phyloP scores from a whole-genome alignment of 2,888 invertebrate genomes.

The Falcaria lacertinaria region DNA sequence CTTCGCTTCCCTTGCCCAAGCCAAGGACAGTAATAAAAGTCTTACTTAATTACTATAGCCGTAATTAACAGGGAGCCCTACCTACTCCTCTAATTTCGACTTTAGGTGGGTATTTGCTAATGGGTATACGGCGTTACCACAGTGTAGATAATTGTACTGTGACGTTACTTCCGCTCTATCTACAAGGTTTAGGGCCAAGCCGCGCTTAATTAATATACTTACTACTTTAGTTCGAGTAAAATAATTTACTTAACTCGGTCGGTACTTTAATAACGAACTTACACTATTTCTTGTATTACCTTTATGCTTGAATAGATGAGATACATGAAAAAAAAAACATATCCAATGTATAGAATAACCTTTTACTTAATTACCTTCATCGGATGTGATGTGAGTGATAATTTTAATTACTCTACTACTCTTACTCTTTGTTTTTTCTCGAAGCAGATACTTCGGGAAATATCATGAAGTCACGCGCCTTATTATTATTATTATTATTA shows the following conservation, averaged over 20 bases:
- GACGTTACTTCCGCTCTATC: not conserved
- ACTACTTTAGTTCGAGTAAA: not conserved
- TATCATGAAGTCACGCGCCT: too few relatives aligned
- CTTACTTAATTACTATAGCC: conserved; percentile 53
- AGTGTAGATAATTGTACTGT: too few relatives aligned
- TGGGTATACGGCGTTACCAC: too few relatives aligned
- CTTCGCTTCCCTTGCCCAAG: conserved; percentile 56
- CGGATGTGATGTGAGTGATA: not conserved
- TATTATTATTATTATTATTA: too few relatives aligned
- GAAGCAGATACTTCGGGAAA: too few relatives aligned
- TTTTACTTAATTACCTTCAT: not conserved
- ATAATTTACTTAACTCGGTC: not conserved
- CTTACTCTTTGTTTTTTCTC: too few relatives aligned
- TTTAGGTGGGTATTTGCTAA: conserved; percentile 10
- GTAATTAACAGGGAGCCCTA: conserved; percentile 46
- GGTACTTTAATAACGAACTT: not conserved
- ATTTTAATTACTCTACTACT: too few relatives aligned
- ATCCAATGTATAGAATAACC: too few relatives aligned
- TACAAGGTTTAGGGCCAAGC: not conserved
- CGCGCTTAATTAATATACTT: not conserved
- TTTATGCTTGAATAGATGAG: not conserved
- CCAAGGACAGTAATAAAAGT: conserved; percentile 64
- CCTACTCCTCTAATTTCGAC: conserved; percentile 25
- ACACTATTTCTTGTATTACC: not conserved
- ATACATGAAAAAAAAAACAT: not conserved